Base-by-base conservation (phyloP, 2,797 vertebrate species). In the Cacajao melanocephalus region DNA sequence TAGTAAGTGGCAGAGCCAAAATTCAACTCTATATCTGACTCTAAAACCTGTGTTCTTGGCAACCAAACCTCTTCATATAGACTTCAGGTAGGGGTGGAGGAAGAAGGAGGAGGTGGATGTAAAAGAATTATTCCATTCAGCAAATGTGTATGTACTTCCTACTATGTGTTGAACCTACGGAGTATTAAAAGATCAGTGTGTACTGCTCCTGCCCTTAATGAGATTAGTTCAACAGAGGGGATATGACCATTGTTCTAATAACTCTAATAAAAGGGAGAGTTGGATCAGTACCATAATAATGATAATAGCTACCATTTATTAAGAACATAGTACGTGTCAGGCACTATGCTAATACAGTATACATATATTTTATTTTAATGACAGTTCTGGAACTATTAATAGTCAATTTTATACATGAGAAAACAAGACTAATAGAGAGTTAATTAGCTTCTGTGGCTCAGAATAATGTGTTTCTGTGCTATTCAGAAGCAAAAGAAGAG, bases 1-100 rank as follows among this genome's bases (percentile, higher is more conserved):
- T 76, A 91, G 30, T 85, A 97, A 90, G 17, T 90, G 50, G 28
- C 52, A 85, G 67, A 96, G 30, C 67, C 67, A 86, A 55, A 96
- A 58, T 96, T 70, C 48, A 94, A 61, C 70, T 36, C 15, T 58
- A 28, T 73, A 13, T 79, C 33, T 94, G 44, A 83, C 12, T 64
- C 26, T 2, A 92, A 93, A 94, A 76, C 13, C 36, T 86, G n/a
- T 57, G 52, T 26, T 78, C 41, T 88, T 88, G 78, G 67, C 36
- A 89, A 72, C 1, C 36, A 79, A 48, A 85, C 19, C 2, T 83
- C 61, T 91, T 41, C 28, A 82, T 86, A 30, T 88, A 58, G 61
- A 93, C 52, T 78, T 39, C 33, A 41, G 11, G 22, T 61, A 81
- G 57, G 28, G 30, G 39, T 75, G 46, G 61, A 91, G 48, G 70